These are phyloP conservation scores for Xyliphius kryptos DNA, from an alignment of 2,113 vertebrate genomes.

Conservation along the genomic window DNA sequence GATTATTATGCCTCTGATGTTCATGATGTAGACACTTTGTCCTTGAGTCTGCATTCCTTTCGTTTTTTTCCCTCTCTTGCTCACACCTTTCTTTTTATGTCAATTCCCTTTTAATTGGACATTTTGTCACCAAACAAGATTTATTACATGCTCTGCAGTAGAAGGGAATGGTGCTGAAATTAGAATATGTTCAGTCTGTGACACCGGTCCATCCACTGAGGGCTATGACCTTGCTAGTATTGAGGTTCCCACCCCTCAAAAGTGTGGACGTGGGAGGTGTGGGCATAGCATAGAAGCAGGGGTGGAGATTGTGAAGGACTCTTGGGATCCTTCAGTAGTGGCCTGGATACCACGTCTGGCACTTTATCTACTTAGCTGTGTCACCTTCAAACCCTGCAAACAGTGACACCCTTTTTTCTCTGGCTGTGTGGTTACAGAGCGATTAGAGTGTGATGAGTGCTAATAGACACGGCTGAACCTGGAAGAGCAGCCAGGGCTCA, in stretches of 20 bases:
- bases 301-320: slow-evolving; percentile 40
- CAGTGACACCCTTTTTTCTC: slow-evolving; percentile 31
- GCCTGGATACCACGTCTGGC: slow-evolving; percentile 54
- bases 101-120: slow-evolving; percentile 62
- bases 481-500: slow-evolving; percentile 10
- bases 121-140: slow-evolving; percentile 60
- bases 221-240: slow-evolving; percentile 54
- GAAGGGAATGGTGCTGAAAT: slow-evolving; percentile 58
- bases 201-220: slow-evolving; percentile 55
- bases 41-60: slow-evolving; percentile 48
- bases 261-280: too few relatives aligned
- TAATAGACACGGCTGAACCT: slow-evolving; percentile 22
- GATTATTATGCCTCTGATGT: slow-evolving; percentile 39
- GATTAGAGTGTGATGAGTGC: slow-evolving; percentile 32
- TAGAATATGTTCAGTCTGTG: slow-evolving; percentile 59
- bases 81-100: slow-evolving; percentile 53
- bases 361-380: slow-evolving; percentile 59
- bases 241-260: slow-evolving; percentile 35
- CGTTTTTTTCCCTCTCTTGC: slow-evolving; percentile 36
- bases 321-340: slow-evolving; percentile 50
- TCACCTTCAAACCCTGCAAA: slow-evolving; percentile 56
- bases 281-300: too few relatives aligned
- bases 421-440: slow-evolving; percentile 22
- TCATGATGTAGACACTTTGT: slow-evolving; percentile 49
- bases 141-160: slow-evolving; percentile 52